These are phyloP conservation scores for Parus major DNA, from an alignment of 2,113 vertebrate genomes.

Conservation along the genomic window DNA sequence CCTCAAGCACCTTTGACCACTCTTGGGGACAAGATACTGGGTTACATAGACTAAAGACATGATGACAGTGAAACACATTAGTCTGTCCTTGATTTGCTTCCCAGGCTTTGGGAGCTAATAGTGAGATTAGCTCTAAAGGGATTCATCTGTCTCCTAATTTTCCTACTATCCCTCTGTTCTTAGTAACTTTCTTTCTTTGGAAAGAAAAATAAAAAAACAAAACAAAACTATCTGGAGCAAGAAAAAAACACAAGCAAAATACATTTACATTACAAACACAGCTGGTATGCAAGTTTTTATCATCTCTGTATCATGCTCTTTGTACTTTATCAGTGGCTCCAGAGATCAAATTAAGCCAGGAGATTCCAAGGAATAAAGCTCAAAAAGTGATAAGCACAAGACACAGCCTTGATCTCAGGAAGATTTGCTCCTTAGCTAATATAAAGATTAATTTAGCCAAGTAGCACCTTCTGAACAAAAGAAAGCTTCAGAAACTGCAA, in stretches of 20 bases:
- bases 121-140: neutral
- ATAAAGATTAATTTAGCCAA: neutral
- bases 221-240: neutral
- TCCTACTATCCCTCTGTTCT: neutral
- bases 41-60: neutral
- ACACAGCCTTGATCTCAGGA: neutral
- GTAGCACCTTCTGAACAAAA: neutral
- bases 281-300: neutral
- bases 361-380: neutral
- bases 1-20: neutral
- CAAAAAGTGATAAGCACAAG: neutral
- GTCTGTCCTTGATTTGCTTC: neutral
- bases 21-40: neutral
- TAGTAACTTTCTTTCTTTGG: neutral
- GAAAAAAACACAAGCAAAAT: neutral
- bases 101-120: neutral
- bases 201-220: neutral
- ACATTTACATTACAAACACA: neutral
- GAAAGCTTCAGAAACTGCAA: neutral
- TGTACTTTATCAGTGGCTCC: neutral
- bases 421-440: neutral
- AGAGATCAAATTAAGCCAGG: neutral
- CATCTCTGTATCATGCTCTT: neutral
- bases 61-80: neutral
- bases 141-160: neutral